Percentiles rank a stretch among this genome's conserved stretches.
Evolutionary conservation across 2,797 vertebrate species (phyloP).

Genomic region (Alca torda): DNA sequence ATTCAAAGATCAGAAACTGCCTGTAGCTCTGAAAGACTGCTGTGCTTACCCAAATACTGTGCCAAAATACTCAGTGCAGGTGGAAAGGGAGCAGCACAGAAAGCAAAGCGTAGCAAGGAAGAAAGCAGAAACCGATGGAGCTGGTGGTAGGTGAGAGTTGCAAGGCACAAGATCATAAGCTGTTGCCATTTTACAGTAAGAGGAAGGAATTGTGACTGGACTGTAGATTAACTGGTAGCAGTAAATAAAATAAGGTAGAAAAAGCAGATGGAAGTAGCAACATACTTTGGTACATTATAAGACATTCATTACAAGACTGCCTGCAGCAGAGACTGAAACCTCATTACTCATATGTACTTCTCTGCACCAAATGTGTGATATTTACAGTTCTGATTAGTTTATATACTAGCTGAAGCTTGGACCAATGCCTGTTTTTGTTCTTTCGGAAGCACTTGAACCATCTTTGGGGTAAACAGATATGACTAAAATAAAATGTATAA

Average conservation of each 20-base stretch:
- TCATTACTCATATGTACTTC: constrained; percentile 55
- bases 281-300: not conserved
- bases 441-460: not conserved
- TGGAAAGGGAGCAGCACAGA: not conserved
- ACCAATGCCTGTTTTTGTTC: not conserved
- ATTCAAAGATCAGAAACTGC: not conserved
- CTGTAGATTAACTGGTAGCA: not conserved
- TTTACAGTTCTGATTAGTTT: constrained; percentile 46
- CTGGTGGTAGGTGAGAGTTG: not conserved
- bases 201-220: not conserved
- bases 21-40: not conserved
- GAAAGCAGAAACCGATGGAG: not conserved
- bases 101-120: not conserved
- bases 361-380: constrained; percentile 48
- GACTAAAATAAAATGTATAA: not conserved
- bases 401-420: not conserved
- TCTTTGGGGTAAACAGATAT: not conserved
- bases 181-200: not conserved
- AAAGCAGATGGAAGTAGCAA: constrained; percentile 35
- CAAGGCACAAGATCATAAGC: not conserved
- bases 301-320: constrained; percentile 1
- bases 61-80: not conserved
- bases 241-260: constrained; percentile 3
- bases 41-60: rapidly evolving
- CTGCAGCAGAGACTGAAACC: constrained; percentile 52